A percentile compares a stretch with the other conserved stretches of the same genome.
Conservation (phyloP, 1,140 invertebrate genomes). For the Trypoxylus dichotomus region DNA sequence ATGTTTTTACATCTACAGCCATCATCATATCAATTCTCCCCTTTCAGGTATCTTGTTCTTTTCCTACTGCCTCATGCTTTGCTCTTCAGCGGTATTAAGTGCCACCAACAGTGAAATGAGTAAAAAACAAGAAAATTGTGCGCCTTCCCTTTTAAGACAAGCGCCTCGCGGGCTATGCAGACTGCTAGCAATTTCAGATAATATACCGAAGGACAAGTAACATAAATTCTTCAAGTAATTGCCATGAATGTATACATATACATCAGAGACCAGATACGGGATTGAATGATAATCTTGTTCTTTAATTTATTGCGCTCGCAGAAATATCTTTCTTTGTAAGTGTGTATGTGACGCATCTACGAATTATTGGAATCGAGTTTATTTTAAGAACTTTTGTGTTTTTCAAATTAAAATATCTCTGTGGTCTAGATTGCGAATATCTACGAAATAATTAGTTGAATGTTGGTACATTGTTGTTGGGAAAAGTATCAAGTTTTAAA, state of each 20-base stretch:
- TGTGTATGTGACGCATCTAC: too few species aligned
- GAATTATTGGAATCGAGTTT: too few species aligned
- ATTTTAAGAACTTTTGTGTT: too few species aligned
- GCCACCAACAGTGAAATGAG: conserved; percentile 12
- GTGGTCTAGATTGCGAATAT: too few species aligned
- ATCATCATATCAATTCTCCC: not conserved
- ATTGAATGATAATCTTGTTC: not conserved
- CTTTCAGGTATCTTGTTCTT: not conserved
- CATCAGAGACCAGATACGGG: not conserved
- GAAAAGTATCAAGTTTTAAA: too few species aligned
- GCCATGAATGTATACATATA: not conserved
- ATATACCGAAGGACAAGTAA: conserved; percentile 12
- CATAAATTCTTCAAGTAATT: conserved; percentile 18
- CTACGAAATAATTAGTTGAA: too few species aligned
- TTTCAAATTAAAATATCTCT: too few species aligned
- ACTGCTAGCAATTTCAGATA: conserved; percentile 11
- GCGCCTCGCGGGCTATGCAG: not conserved
- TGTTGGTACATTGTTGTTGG: too few species aligned
- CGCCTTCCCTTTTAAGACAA: not conserved
- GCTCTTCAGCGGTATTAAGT: not conserved
- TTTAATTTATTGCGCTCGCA: not conserved
- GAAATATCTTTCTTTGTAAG: not conserved
- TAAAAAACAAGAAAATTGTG: not conserved
- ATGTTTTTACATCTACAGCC: not conserved
- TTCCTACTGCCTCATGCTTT: not conserved